Conservation (phyloP, 2,113 vertebrate species). For the Taurulus bubalis region DNA sequence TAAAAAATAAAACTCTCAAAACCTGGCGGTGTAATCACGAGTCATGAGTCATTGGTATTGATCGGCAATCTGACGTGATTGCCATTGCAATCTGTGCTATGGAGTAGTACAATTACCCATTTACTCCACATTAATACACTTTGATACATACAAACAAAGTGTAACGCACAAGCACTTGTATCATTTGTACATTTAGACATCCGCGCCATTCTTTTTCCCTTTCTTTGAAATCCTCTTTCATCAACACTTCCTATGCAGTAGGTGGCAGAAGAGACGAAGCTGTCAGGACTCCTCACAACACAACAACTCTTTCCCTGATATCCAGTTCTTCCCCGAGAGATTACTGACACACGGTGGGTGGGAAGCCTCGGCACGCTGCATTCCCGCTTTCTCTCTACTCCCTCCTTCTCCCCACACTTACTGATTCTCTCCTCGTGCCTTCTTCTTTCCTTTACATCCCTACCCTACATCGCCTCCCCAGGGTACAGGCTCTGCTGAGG, state of each 20-base stretch:
- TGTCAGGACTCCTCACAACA: constrained; percentile 62
- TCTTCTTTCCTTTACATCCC: constrained; percentile 53
- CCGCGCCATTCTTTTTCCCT: constrained; percentile 3
- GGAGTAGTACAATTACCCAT: constrained; percentile 13
- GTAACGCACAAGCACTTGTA: constrained; percentile 1
- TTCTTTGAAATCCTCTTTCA: constrained; percentile 51
- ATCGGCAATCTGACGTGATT: constrained; percentile 19
- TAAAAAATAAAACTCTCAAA: neutral
- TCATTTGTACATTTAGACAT: constrained; percentile 29
- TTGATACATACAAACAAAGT: neutral
- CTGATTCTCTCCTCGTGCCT: constrained; percentile 31
- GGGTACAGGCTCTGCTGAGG: constrained; percentile 44
- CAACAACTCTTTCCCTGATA: constrained; percentile 61
- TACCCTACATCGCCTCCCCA: constrained; percentile 58
- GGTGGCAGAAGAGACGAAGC: constrained; percentile 80
- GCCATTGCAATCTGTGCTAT: constrained; percentile 1
- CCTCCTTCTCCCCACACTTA: constrained; percentile 10
- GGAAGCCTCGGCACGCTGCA: constrained; percentile 63
- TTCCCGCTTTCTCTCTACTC: constrained; percentile 45
- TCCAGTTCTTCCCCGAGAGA: constrained; percentile 62
- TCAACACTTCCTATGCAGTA: constrained; percentile 74
- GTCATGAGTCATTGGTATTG: constrained; percentile 36
- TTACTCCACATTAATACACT: constrained; percentile 20
- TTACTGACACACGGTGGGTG: constrained; percentile 68
- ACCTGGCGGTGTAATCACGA: constrained; percentile 8